phyloP scores from a whole-genome alignment of 2,888 invertebrate species.

The Hybos culiciformis region DNA sequence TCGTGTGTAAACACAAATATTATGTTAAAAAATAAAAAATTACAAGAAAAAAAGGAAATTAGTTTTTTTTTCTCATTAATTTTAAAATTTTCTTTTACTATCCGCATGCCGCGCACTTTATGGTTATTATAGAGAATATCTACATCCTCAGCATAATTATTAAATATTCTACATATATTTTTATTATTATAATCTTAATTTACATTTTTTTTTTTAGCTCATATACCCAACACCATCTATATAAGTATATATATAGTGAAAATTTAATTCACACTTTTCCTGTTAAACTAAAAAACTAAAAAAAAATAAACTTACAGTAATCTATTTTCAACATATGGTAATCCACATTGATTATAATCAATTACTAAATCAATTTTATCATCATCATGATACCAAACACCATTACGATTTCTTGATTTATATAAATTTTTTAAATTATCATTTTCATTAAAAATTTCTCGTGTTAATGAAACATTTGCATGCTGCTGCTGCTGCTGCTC shows the following conservation, averaged over 20 bases:
- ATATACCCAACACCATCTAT: neutral
- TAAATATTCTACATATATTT: too few relatives aligned
- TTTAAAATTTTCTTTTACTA: too few relatives aligned
- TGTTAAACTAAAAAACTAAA: neutral
- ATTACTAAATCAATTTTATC: neutral
- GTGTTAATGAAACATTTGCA: neutral
- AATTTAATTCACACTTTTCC: neutral
- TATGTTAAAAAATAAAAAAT: too few relatives aligned
- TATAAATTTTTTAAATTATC: conserved; percentile 20
- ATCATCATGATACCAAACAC: conserved; percentile 21
- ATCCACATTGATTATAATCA: neutral
- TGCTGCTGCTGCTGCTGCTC: too few relatives aligned
- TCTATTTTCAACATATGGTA: neutral
- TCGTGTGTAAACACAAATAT: too few relatives aligned
- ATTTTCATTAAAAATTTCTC: neutral
- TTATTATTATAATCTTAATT: too few relatives aligned
- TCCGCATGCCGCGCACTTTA: too few relatives aligned
- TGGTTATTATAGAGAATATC: too few relatives aligned
- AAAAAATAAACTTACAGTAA: neutral
- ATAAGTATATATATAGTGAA: too few relatives aligned
- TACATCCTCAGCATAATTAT: too few relatives aligned
- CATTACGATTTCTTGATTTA: conserved; percentile 30
- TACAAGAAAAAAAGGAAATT: too few relatives aligned
- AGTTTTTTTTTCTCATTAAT: too few relatives aligned
- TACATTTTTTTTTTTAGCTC: neutral